A percentile compares a stretch with the other conserved stretches of the same genome.
Evolutionary conservation across 2,113 vertebrate species (phyloP).

Genomic region (Xiphorhynchus elegans): DNA sequence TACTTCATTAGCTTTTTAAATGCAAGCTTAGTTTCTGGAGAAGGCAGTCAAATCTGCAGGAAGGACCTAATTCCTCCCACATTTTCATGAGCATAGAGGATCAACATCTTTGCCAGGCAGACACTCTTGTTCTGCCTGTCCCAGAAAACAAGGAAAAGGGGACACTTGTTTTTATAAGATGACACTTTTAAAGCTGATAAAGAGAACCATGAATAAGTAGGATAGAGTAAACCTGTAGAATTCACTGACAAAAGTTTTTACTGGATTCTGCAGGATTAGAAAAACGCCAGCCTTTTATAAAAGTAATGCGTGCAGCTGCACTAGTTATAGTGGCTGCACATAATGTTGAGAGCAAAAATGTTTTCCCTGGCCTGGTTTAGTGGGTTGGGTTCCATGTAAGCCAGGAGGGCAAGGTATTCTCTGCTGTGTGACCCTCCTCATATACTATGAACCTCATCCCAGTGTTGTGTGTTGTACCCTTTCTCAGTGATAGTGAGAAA

Average conservation of each 20-base stretch:
- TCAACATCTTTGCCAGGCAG: slow-evolving; percentile 48
- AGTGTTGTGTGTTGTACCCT: neutral
- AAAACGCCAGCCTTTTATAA: neutral
- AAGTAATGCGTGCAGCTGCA: neutral
- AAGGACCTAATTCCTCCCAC: slow-evolving; percentile 54
- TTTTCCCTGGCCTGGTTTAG: neutral
- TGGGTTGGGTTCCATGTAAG: neutral
- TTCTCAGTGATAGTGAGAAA: neutral
- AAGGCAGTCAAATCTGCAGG: neutral
- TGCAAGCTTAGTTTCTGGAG: slow-evolving; percentile 54
- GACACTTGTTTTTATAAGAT: neutral
- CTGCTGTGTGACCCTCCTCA: neutral
- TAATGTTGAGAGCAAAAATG: neutral
- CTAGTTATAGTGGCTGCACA: neutral
- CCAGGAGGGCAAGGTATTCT: neutral
- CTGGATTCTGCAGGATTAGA: neutral
- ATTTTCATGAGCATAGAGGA: slow-evolving; percentile 40
- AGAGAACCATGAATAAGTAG: neutral
- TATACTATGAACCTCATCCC: neutral
- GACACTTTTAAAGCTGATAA: neutral
- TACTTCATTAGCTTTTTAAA: slow-evolving; percentile 66
- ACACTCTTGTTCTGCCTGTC: neutral
- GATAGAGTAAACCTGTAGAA: slow-evolving; percentile 3
- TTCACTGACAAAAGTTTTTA: neutral
- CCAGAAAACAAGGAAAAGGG: slow-evolving; percentile 7